Evolutionary conservation across 2,888 invertebrate species (phyloP), one percentile per base, ranked within the genome.

Genomic region (Cryptocheilus praepositus): DNA sequence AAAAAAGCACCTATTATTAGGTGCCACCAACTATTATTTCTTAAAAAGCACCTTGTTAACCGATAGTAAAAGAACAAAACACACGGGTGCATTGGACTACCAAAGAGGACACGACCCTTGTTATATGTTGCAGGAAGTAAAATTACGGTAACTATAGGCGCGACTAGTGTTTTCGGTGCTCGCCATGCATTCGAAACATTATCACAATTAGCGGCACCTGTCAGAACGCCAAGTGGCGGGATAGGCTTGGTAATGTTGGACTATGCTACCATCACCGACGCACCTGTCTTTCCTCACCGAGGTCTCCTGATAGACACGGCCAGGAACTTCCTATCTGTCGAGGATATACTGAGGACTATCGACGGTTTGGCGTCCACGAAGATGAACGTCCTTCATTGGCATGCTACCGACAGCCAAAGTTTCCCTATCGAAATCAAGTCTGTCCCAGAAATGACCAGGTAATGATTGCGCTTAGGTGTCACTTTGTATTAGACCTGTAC

Each of bases 371-470:
- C 95, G 0, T 92, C 95, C 18, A 94, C 94, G 57, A 98, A 98
- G 89, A 89, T 98, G 90, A 98, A 98, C 85, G 95, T 96, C 0
- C 92, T 98, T 53, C 98, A 98, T 85, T 98, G 98, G 97, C 96
- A 96, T 85, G 93, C 93, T 0, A 95, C 95, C 0, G 98, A 98
- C 88, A 93, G 96, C 0, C 97, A 98, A 77, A 97, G 97, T 81
- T 98, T 98, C 89, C 98, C 98, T 0, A 90, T 97, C 82, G 94
- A 95, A 82, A 93, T 94, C 0, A 90, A 91, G n/a, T 90, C 93
- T 49, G 92, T 94, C 19, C 95, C 95, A 0, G 92, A 94, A 81
- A 91, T 96, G 89, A 28, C 83, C n/a, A 22, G 64, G 86, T 86
- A 64, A 82, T 36, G 3, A 15, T 2, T 25, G 13, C 2, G 43